These are phyloP conservation scores for Acheta domesticus DNA, from an alignment of 2,888 invertebrate genomes.

Conservation along the genomic window DNA sequence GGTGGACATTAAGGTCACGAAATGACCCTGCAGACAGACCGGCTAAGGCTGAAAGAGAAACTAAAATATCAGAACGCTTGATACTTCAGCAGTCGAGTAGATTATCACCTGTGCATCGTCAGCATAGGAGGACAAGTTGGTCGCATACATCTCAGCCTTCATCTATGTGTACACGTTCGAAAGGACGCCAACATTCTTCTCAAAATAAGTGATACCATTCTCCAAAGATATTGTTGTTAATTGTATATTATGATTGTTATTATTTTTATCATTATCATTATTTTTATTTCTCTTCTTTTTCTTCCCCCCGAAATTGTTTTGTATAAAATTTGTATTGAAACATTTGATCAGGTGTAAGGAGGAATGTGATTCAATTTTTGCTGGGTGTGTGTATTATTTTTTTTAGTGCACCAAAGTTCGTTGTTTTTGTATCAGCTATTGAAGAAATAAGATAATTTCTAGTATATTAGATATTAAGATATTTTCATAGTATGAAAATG, in stretches of 20 bases:
- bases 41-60: too few species aligned
- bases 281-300: not conserved
- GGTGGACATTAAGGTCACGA: conserved; percentile 25
- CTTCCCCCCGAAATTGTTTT: too few species aligned
- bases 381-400: too few species aligned
- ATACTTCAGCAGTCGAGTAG: too few species aligned
- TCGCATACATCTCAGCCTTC: not conserved
- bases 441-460: too few species aligned
- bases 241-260: too few species aligned
- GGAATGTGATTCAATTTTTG: not conserved
- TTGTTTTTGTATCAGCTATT: not conserved
- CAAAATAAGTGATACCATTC: not conserved
- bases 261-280: not conserved
- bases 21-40: conserved; percentile 18
- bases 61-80: too few species aligned
- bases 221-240: not conserved
- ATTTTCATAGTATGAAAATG: conserved; percentile 1
- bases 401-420: not conserved
- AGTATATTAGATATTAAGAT: too few species aligned
- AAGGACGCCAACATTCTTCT: not conserved
- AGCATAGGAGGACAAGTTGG: too few species aligned
- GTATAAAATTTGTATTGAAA: too few species aligned
- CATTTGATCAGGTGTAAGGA: too few species aligned
- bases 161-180: not conserved
- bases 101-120: too few species aligned